Base-by-base conservation (phyloP, 2,888 invertebrate genomes). In the Lysandra coridon region DNA sequence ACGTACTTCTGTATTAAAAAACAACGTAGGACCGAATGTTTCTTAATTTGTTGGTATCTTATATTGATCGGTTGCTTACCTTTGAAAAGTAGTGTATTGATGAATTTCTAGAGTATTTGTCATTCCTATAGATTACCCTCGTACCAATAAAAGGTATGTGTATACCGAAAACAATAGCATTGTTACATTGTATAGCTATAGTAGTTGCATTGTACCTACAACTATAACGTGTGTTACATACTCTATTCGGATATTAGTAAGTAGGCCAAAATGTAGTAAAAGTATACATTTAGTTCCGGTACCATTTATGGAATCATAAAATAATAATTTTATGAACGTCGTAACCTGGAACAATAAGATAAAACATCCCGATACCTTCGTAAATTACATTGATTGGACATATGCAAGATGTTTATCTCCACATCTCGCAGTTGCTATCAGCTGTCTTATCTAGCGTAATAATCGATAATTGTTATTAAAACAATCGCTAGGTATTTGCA, bases 381-480 rank as follows among this genome's bases (percentile, higher is more conserved):
- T 62, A 17, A 62, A 62, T 69, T 4, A 69, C 33, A 33, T 69
- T 30, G 30, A 69, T 33, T 33, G 12, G 69, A 23, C 30, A 33
- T 69, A 33, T 69, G 64, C 64, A 33, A 33, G 64, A 12, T 12
- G 33, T 14, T 44, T 69, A 69, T 69, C 64, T 69, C 64, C 1
- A 69, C 12, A 69, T 69, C 69, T 69, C 69, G 2, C 30, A 69
- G 33, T 33, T 69, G 14, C 4, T 69, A 30, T 14, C 69, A 33
- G 69, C 30, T 69, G 69, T 69, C 14, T 69, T 69, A 33, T 69
- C 33, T 69, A 30, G 64, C 64, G 6, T 62, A 64, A 64, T 64
- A 23, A 64, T 30, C 30, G 30, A 64, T 64, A 64, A 30, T 64
- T 7, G n/a, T 23, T 62, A 7, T 10, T 17, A 64, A 62, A 64